Conservation (phyloP, 1,140 invertebrate genomes). For the Venturia canescens region DNA sequence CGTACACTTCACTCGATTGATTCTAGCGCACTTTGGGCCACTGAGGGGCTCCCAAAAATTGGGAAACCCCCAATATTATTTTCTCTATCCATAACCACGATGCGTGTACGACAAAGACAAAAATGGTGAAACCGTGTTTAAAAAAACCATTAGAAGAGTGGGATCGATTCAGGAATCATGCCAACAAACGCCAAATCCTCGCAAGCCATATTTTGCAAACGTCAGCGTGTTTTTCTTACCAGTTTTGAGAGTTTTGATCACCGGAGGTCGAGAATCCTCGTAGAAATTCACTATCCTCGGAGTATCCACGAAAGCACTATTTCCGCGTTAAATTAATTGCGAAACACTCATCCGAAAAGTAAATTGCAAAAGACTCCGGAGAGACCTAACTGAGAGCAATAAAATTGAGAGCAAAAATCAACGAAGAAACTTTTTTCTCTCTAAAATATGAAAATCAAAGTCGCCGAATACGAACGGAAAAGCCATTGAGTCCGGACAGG, state of each 20-base stretch:
- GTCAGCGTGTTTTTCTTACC: constrained; percentile 15
- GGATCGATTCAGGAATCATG: neutral
- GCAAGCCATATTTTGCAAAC: neutral
- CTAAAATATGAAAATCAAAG: neutral
- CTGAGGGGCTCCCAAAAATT: neutral
- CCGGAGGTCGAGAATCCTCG: neutral
- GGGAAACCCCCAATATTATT: neutral
- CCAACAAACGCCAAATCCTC: neutral
- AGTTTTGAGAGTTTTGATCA: constrained; percentile 2
- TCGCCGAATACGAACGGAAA: neutral
- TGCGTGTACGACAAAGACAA: too few species aligned
- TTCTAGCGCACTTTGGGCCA: neutral
- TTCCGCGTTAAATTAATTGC: neutral
- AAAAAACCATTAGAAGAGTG: too few species aligned
- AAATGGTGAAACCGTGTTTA: too few species aligned
- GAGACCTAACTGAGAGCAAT: neutral
- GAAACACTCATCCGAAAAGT: neutral
- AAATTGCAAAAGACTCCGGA: neutral
- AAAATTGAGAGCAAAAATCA: neutral
- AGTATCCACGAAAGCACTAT: neutral
- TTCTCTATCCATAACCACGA: too few species aligned
- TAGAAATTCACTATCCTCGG: neutral
- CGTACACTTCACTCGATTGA: neutral
- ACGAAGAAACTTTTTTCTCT: neutral
- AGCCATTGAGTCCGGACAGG: neutral